Evolutionary conservation across 2,113 vertebrate genomes (phyloP).

Genomic region (Gymnogyps californianus): DNA sequence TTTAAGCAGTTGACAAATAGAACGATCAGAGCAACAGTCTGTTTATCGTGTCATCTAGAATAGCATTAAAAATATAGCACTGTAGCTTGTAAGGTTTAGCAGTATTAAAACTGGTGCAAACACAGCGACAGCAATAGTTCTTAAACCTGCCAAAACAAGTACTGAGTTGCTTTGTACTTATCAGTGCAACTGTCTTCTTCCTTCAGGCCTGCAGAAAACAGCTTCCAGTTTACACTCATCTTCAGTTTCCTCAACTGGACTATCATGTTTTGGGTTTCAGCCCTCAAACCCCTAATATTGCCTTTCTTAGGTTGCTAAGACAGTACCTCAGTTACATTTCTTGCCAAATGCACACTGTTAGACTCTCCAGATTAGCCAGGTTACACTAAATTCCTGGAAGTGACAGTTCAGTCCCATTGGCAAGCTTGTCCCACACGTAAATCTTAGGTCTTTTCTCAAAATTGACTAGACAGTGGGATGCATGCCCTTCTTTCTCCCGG

Average conservation of each 20-base stretch:
- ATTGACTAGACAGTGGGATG: not conserved
- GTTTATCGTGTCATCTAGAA: not conserved
- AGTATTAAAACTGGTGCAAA: not conserved
- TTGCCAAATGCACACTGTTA: not conserved
- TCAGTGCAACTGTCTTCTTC: not conserved
- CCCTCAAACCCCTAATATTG: not conserved
- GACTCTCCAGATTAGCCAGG: not conserved
- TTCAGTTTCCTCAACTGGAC: not conserved
- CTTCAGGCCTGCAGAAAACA: not conserved
- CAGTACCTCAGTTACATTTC: not conserved
- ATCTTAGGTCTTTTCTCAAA: not conserved
- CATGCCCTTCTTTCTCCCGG: not conserved
- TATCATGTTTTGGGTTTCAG: not conserved
- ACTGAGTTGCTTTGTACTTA: not conserved
- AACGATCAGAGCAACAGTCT: not conserved
- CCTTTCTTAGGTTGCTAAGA: not conserved
- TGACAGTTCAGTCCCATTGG: not conserved
- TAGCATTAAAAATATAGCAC: not conserved
- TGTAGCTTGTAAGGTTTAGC: not conserved
- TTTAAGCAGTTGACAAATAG: not conserved
- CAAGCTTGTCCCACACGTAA: not conserved
- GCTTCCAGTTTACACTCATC: not conserved
- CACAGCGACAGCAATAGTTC: not conserved
- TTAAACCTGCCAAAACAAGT: not conserved
- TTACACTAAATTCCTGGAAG: not conserved